Evolutionary conservation across 2,797 vertebrate species (phyloP).

Genomic region (Gobionotothen gibberifrons): DNA sequence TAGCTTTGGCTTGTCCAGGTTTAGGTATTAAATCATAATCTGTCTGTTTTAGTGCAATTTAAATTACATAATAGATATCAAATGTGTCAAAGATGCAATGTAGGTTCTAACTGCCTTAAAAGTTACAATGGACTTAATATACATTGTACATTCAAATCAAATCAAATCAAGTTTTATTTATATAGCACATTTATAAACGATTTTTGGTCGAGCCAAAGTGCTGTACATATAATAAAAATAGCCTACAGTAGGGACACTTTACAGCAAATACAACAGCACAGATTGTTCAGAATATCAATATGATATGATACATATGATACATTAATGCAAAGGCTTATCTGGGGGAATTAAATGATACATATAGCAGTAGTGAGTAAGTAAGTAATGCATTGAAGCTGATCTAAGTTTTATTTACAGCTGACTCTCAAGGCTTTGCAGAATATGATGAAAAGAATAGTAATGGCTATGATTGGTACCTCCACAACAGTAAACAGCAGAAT

Average conservation of each 20-base stretch:
- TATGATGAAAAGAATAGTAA: slow-evolving; percentile 11
- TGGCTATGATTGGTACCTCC: slow-evolving; percentile 22
- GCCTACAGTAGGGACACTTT: too few relatives aligned
- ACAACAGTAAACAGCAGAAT: slow-evolving; percentile 33
- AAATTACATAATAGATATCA: slow-evolving; percentile 56
- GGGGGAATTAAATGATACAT: background rate
- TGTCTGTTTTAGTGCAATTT: slow-evolving; percentile 25
- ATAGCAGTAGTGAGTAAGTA: too few relatives aligned
- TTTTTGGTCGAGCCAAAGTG: too few relatives aligned
- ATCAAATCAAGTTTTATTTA: too few relatives aligned
- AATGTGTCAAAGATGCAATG: slow-evolving; percentile 7
- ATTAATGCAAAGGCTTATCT: background rate
- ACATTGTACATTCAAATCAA: too few relatives aligned
- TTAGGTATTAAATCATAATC: slow-evolving; percentile 25
- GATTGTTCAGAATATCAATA: too few relatives aligned
- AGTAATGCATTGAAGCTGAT: slow-evolving; percentile 23
- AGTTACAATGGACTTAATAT: background rate
- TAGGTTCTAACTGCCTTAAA: slow-evolving; percentile 1
- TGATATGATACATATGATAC: too few relatives aligned
- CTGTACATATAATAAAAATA: too few relatives aligned
- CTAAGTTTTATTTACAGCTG: slow-evolving; percentile 3
- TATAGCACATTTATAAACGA: too few relatives aligned
- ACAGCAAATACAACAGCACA: too few relatives aligned
- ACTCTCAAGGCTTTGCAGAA: background rate
- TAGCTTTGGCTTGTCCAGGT: slow-evolving; percentile 34